Evolutionary conservation across 2,113 vertebrate genomes (phyloP), one percentile per base, ranked within the genome.

Genomic region (Nycticryphes semicollaris): DNA sequence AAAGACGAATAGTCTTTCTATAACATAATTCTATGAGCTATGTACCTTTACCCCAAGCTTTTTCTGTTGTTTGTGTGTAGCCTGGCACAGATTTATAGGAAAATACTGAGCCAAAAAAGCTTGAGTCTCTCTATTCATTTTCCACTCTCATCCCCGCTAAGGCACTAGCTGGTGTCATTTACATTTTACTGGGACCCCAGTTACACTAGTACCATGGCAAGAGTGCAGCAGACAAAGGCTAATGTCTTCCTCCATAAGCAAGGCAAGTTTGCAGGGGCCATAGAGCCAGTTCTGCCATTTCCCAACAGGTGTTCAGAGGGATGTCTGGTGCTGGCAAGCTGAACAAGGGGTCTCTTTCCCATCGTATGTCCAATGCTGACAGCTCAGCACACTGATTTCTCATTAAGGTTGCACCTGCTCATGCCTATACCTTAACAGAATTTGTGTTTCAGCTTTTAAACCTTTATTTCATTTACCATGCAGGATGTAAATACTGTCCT

Each of bases 251-350:
- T 86, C 47, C 20, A 17, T 17, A 25, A 53, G 11, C 9, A 72
- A 25, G 54, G 11, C 3, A 12, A n/a, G 17, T 21, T 8, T 37
- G 3, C 1, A 7, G 5, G 5, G 13, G 4, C 3, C 24, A 18
- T 1, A 50, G 19, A 9, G 7, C 6, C 37, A 43, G 9, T 41
- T 33, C 14, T 73, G 48, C 7, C 13, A 11, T 35, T n/a, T 7
- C 2, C 2, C 2, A 4, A 12, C 14, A 12, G 25, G 17, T 50
- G 18, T 62, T 80, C 15, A 48, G 48, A 17, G 3, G 13, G 5
- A 30, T 22, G 13, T 18, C 19, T 48, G 5, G 4, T 56, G 5
- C 18, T 63, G 39, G 11, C 21, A 64, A 19, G 7, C 6, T 82
- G 60, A 72, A 24, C 23, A 75, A 21, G 43, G 7, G 8, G 3